Conservation (phyloP, 1,140 invertebrate species). For the Bradysia coprophila region DNA sequence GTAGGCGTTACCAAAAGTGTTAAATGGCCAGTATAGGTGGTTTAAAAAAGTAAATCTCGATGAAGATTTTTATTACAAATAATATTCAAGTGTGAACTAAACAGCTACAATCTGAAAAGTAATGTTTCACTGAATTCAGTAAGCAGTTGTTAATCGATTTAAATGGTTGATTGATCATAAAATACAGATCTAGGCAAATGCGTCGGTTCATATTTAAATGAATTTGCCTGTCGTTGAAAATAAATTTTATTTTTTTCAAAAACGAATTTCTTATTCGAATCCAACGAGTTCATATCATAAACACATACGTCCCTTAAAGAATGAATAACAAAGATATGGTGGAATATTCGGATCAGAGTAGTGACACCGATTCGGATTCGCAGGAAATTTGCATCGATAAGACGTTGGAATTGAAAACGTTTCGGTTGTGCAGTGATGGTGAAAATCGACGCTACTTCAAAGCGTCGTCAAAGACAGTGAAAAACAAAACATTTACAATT, state of each 20-base stretch:
- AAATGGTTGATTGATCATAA: not conserved
- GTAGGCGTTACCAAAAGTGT: too few relatives aligned
- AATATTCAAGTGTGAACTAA: too few relatives aligned
- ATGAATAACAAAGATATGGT: too few relatives aligned
- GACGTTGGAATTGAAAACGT: not conserved
- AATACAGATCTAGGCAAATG: not conserved
- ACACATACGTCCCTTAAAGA: not conserved
- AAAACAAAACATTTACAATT: constrained; percentile 3
- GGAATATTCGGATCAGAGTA: not conserved
- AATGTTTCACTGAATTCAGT: too few relatives aligned
- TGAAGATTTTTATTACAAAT: too few relatives aligned
- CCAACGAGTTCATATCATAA: too few relatives aligned
- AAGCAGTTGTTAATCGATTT: not conserved
- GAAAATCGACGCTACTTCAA: not conserved
- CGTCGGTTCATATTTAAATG: too few relatives aligned
- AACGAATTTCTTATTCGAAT: too few relatives aligned
- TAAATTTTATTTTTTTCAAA: too few relatives aligned
- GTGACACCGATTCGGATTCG: not conserved
- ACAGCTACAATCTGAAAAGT: too few relatives aligned
- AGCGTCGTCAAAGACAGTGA: not conserved
- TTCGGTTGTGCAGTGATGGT: not conserved
- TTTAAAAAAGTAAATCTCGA: too few relatives aligned
- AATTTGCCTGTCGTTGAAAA: not conserved
- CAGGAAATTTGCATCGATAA: not conserved
- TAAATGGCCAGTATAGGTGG: too few relatives aligned